phyloP scores from a whole-genome alignment of 2,113 vertebrate genomes.

The Oophaga pumilio region DNA sequence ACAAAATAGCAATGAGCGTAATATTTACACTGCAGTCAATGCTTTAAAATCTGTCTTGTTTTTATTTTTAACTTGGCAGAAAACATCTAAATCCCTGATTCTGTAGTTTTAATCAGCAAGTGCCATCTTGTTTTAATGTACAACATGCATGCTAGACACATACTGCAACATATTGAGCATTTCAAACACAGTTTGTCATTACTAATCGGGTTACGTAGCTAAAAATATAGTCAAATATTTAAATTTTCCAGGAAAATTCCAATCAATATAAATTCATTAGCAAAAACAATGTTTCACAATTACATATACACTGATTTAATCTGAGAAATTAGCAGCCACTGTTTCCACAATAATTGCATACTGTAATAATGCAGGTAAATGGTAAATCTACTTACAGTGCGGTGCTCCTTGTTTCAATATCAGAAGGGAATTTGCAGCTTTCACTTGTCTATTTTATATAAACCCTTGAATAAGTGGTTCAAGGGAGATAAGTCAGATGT shows the following conservation, averaged over 20 bases:
- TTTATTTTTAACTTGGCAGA: slow-evolving; percentile 32
- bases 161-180: background rate
- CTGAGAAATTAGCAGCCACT: background rate
- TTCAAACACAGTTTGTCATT: background rate
- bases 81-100: background rate
- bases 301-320: background rate
- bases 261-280: slow-evolving; percentile 4
- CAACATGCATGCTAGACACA: slow-evolving; percentile 2
- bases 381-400: slow-evolving; percentile 47
- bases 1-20: background rate
- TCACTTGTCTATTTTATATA: slow-evolving; percentile 34
- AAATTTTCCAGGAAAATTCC: background rate
- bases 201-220: background rate
- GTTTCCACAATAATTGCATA: background rate
- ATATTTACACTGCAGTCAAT: background rate
- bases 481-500: slow-evolving; percentile 53
- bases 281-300: background rate
- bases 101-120: background rate
- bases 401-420: slow-evolving; percentile 35
- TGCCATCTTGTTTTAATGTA: background rate
- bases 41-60: background rate
- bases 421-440: slow-evolving; percentile 26
- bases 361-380: slow-evolving; percentile 6
- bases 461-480: slow-evolving; percentile 32
- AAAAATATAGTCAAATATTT: slow-evolving; percentile 8